A percentile compares a stretch with the other conserved stretches of the same genome.
Conservation (phyloP, 1,140 invertebrate genomes). For the Zaprionus tsacasi region DNA sequence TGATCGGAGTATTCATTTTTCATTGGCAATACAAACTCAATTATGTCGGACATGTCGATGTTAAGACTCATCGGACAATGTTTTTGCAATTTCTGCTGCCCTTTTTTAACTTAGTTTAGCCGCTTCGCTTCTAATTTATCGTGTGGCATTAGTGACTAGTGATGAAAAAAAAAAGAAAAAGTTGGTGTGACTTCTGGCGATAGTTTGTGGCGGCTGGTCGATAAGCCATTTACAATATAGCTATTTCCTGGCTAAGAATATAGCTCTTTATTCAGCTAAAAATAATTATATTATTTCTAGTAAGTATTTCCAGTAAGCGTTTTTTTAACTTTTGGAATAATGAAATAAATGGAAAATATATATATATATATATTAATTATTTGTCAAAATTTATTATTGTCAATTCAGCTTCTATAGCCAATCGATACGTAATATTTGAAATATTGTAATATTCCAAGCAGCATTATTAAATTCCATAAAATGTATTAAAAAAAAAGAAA, state of each 20-base stretch:
- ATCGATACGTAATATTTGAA: background rate
- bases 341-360: too few relatives aligned
- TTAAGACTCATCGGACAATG: constrained; percentile 34
- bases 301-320: too few relatives aligned
- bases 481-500: background rate
- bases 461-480: background rate
- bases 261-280: background rate
- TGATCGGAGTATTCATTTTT: constrained; percentile 57
- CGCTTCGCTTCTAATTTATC: constrained; percentile 45
- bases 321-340: too few relatives aligned
- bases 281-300: too few relatives aligned
- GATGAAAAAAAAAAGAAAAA: constrained; percentile 27
- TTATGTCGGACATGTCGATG: constrained; percentile 67
- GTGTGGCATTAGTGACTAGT: constrained; percentile 46
- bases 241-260: background rate
- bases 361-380: too few relatives aligned
- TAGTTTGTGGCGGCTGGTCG: constrained; percentile 17
- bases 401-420: background rate
- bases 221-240: background rate
- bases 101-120: constrained; percentile 29
- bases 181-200: constrained; percentile 30
- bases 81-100: constrained; percentile 19
- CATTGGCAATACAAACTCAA: constrained; percentile 57
- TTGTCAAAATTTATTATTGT: too few relatives aligned
- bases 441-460: too few relatives aligned